phyloP scores from a whole-genome alignment of 2,888 invertebrate species.

The Norana najaformis region DNA sequence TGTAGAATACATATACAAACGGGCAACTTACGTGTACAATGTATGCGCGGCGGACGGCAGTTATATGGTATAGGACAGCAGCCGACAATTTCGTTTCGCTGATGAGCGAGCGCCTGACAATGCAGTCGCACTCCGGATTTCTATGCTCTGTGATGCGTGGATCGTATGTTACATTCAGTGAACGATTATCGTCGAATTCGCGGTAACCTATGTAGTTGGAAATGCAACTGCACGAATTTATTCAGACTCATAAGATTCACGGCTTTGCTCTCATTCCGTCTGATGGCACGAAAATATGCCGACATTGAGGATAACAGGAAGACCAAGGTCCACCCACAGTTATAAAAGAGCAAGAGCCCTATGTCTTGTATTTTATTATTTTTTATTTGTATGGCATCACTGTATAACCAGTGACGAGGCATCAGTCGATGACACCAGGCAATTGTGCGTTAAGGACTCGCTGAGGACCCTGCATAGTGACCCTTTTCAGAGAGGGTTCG shows the following conservation, averaged over 20 bases:
- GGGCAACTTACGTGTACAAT: not conserved
- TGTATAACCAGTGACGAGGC: too few relatives aligned
- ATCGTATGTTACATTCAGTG: not conserved
- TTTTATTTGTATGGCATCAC: too few relatives aligned
- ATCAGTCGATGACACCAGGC: too few relatives aligned
- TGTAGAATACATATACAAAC: not conserved
- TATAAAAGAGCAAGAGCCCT: too few relatives aligned
- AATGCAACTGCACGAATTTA: not conserved
- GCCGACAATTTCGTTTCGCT: not conserved
- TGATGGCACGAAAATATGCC: too few relatives aligned
- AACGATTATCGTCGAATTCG: not conserved
- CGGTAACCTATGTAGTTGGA: not conserved
- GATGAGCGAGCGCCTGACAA: not conserved
- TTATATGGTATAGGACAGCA: not conserved
- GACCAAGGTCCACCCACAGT: too few relatives aligned
- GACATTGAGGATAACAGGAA: too few relatives aligned
- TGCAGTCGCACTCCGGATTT: not conserved
- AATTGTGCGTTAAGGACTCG: too few relatives aligned
- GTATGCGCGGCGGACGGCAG: not conserved
- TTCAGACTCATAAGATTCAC: not conserved
- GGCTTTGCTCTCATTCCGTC: too few relatives aligned
- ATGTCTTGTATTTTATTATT: too few relatives aligned
- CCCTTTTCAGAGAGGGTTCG: too few relatives aligned
- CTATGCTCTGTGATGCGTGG: not conserved
- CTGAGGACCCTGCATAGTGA: too few relatives aligned